Conservation (phyloP, 2,113 vertebrate genomes). For the Neodontobutis hainanensis region DNA sequence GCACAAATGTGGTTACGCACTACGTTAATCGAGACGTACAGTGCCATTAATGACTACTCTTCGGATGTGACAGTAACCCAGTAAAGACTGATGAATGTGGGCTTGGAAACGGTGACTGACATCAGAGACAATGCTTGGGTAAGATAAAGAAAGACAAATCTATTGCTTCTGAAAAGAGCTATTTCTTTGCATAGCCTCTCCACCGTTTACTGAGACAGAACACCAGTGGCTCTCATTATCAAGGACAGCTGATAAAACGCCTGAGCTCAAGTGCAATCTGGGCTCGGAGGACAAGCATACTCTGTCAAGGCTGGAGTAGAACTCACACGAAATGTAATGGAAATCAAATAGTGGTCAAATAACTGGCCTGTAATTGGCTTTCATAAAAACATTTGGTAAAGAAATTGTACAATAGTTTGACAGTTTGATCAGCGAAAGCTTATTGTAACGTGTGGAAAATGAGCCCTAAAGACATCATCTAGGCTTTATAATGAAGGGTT, state of each 20-base stretch:
- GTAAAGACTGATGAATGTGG: conserved; percentile 35
- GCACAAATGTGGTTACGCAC: no score
- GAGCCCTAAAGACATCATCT: no score
- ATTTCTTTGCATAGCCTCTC: conserved; percentile 53
- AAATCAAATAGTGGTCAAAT: no score
- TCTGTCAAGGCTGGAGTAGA: background rate
- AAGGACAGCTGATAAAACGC: conserved; percentile 52
- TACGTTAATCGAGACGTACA: no score
- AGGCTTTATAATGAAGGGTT: no score
- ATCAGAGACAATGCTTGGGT: conserved; percentile 31
- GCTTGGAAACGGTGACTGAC: conserved; percentile 49
- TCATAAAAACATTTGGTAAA: no score
- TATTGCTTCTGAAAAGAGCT: conserved; percentile 42
- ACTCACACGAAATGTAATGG: no score
- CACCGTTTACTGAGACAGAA: conserved; percentile 28
- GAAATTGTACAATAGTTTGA: no score
- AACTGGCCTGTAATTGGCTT: no score
- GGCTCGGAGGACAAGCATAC: conserved; percentile 18
- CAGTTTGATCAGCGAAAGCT: no score
- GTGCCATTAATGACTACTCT: background rate
- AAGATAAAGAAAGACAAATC: conserved; percentile 56
- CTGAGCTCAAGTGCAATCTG: conserved; percentile 41
- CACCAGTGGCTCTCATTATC: conserved; percentile 46
- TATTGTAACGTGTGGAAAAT: no score
- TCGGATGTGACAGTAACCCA: conserved; percentile 7